Base-by-base conservation (phyloP, 2,888 invertebrate genomes). In the Amiota mariae region DNA sequence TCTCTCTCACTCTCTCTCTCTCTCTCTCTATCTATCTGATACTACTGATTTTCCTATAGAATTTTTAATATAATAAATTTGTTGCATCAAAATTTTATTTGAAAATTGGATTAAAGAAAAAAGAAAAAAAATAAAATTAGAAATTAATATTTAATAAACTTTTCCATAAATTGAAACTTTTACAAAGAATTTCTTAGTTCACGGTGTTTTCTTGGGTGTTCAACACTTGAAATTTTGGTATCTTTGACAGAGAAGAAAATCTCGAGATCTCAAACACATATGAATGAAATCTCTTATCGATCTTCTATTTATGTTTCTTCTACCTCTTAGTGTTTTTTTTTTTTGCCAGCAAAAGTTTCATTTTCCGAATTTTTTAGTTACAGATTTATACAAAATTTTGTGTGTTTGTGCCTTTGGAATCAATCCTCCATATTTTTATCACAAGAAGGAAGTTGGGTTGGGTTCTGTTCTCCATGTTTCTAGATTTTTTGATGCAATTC, bases 111-210 rank as follows among this genome's bases (percentile, higher is more conserved):
- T 66, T 73, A 67, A 75, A 75, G 9, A 57, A 74, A 74, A 76
- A 36, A 6, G 6, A 36, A 4, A 36, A 6, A 74, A 76, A 36
- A 0, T 6, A 36, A 36, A 36, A 36, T 36, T 36, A 36, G 6
- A 24, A 24, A 24, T 24, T 24, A 24, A 24, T 24, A 24, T 24
- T 24, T 2, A 24, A 46, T 46, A 36, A 13, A 12, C 79, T 70
- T 72, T 71, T 71, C 74, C n/a, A 64, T 56, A 73, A 56, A 73
- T 75, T 67, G 36, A 47, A 18, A 76, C 78, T 81, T 76, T 75
- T 57, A 71, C 51, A 47, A 59, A 47, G 10, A 46, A 8, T 59
- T 57, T 72, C 57, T 72, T 71, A 24, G 20, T 67, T 54, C 15
- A 54, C 15, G 67, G 13, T 73, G 72, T 51, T 72, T 63, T 15